Evolutionary conservation across 2,888 invertebrate species (phyloP).

Genomic region (Dromius quadrimaculatus): DNA sequence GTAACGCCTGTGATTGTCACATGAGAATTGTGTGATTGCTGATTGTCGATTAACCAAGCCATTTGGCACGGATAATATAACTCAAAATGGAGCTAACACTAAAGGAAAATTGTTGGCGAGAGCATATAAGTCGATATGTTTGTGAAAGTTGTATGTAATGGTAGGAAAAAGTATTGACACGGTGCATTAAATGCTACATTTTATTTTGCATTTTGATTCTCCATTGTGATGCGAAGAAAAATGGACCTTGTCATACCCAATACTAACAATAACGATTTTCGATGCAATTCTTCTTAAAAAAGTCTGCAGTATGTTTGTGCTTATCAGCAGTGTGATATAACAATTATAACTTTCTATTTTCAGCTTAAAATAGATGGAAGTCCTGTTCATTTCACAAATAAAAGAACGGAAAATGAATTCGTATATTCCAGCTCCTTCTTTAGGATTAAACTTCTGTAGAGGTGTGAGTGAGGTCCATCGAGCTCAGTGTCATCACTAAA

Average conservation of each 20-base stretch:
- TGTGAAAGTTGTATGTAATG: too few species aligned
- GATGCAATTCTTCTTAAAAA: background rate
- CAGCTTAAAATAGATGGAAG: too few species aligned
- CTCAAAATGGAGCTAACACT: too few species aligned
- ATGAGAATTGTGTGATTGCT: constrained; percentile 34
- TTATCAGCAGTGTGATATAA: background rate
- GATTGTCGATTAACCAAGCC: constrained; percentile 30
- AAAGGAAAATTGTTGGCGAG: too few species aligned
- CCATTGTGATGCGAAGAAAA: too few species aligned
- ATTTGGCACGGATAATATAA: constrained; percentile 32
- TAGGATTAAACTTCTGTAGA: constrained; percentile 2
- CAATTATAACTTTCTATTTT: too few species aligned
- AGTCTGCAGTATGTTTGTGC: background rate
- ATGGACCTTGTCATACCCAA: too few species aligned
- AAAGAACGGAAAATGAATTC: background rate
- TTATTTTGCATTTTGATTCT: too few species aligned
- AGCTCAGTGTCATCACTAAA: constrained; percentile 37
- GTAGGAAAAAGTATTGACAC: too few species aligned
- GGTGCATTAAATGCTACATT: too few species aligned
- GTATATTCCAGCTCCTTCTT: background rate
- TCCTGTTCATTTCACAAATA: too few species aligned
- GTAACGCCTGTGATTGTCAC: constrained; percentile 29
- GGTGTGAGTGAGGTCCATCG: constrained; percentile 21
- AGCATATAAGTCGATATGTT: too few species aligned
- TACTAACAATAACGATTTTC: background rate